Conservation (phyloP, 2,888 invertebrate species). For the Troides aeacus region DNA sequence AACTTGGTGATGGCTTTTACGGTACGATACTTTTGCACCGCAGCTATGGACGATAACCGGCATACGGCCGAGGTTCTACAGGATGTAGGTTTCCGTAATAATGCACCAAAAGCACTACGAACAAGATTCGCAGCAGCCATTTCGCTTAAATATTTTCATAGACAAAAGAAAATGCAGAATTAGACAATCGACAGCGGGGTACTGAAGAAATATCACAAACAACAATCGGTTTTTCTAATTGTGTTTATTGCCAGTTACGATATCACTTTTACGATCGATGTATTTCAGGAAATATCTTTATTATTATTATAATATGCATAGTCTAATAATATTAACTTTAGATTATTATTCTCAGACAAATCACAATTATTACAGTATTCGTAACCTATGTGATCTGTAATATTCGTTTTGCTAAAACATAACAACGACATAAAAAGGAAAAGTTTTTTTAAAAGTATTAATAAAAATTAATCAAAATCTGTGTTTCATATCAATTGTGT, state of each 20-base stretch:
- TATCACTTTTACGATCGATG: too few species aligned
- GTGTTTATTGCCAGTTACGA: background rate
- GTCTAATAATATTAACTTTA: too few species aligned
- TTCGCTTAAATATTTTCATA: slow-evolving; percentile 41
- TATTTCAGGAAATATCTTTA: too few species aligned
- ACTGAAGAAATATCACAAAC: slow-evolving; percentile 11
- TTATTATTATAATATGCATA: too few species aligned
- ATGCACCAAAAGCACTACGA: slow-evolving; percentile 71
- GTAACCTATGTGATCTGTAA: too few species aligned
- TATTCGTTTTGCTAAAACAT: too few species aligned
- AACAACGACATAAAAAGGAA: too few species aligned
- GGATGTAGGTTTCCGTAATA: slow-evolving; percentile 66
- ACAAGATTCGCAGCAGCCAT: slow-evolving; percentile 75
- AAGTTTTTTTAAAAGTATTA: too few species aligned
- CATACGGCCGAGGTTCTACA: slow-evolving; percentile 67
- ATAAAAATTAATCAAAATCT: too few species aligned
- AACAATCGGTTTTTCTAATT: background rate
- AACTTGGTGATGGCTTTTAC: slow-evolving; percentile 51
- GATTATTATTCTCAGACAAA: too few species aligned
- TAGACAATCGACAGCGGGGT: slow-evolving; percentile 22
- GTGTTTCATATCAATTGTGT: too few species aligned
- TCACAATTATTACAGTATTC: too few species aligned
- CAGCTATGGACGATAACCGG: slow-evolving; percentile 64
- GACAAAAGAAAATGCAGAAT: slow-evolving; percentile 39
- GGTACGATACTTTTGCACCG: slow-evolving; percentile 64